Evolutionary conservation across 2,888 invertebrate genomes (phyloP), one percentile per base, ranked within the genome.

Genomic region (Tridacna gigas): DNA sequence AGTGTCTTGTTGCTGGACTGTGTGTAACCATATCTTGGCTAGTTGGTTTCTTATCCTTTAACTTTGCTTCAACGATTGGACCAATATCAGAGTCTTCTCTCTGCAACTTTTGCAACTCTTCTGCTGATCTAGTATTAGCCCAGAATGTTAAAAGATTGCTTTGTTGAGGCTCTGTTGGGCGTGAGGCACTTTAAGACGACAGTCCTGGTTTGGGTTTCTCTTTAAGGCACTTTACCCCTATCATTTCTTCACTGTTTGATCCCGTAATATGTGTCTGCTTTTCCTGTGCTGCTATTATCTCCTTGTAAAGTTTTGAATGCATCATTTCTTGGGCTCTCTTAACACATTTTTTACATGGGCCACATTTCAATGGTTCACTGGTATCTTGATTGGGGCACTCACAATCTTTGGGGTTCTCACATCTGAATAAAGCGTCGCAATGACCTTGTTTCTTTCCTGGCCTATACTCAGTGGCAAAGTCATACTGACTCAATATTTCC

Each of bases 361-460:
- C 79, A 74, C 79, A 79, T 65, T 79, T 79, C 13, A 79, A 60
- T 25, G 65, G 73, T 65, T 79, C 79, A 26, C n/a, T 74, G 74
- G 65, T 79, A 51, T 74, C 73, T 20, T 47, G 25, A 47, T 73
- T 20, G n/a, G 69, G 71, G 26, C 81, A 82, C 4, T 73, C 67
- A 47, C 77, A 77, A 20, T 71, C 71, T 48, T 28, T 51, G 11
- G 80, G 80, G n/a, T 74, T 60, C 18, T 66, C 74, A 26, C 81
- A 82, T 37, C 81, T 47, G 5, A 73, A 82, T 18, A 82, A 45
- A 0, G 81, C 81, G 28, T 77, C 81, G 37, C 65, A 77, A 28
- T 82, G 74, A 18, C 66, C 77, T 26, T 82, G 77, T 28, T 73
- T 77, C 11, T 74, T 73, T 18, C 81, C 77, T 56, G 77, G 77